Evolutionary conservation across 1,140 invertebrate species (phyloP), one percentile per base, ranked within the genome.

Genomic region (Lordiphosa clarofinis): DNA sequence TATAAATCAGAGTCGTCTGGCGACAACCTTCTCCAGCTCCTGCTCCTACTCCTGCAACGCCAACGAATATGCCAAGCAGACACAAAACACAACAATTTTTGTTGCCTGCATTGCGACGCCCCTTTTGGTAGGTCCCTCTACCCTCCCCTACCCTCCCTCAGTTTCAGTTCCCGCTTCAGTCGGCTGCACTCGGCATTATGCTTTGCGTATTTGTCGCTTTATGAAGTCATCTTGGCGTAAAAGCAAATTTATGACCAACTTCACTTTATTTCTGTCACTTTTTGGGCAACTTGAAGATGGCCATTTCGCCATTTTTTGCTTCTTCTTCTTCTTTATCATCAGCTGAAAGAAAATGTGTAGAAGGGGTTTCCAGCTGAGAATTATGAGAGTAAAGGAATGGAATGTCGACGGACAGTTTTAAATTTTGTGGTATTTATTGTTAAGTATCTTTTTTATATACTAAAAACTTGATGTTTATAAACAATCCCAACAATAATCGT

Each of bases 181-280:
- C 48, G 61, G 62, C 62, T 66, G 74, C 74, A 78, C 70, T 78
- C 76, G 72, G 75, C 75, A 81, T 82, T 81, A 81, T 81, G 76
- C 67, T 82, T 81, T 81, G 67, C 72, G 76, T 82, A 82, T 82
- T 68, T 84, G 78, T 82, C 78, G 78, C 78, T 82, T 82, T 82
- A 82, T 82, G 78, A 82, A 82, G 76, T 82, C 76, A 82, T 82
- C 76, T 82, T 82, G 73, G 78, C 76, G 76, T 76, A 84, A 82
- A 81, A 75, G 78, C 78, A 82, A 82, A 82, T 82, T 82, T 82
- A 82, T 82, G 76, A 72, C 76, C 78, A 82, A 82, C 78, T 82
- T 76, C 76, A 84, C 78, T 82, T 82, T 81, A 81, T 82, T 81
- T 65, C 72, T 82, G 76, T 81, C 76, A 82, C 47, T 63, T 79